Percentiles rank a stretch among this genome's conserved stretches.
These are phyloP conservation scores for Microcebus griseorufus DNA, from an alignment of 2,113 vertebrate genomes.

Conservation along the genomic window DNA sequence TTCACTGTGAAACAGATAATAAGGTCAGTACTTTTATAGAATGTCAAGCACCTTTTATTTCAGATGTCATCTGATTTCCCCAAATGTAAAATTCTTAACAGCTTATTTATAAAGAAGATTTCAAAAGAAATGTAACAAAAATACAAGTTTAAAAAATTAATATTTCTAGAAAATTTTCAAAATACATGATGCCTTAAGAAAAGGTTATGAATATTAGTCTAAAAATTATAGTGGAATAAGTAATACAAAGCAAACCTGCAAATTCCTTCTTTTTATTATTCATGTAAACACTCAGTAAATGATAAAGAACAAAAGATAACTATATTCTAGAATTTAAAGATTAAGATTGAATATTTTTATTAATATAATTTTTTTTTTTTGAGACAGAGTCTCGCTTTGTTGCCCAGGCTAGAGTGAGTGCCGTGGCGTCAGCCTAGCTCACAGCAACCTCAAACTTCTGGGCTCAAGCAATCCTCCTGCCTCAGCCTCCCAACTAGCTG, in stretches of 20 bases:
- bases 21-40: conserved; percentile 89
- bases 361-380: not conserved
- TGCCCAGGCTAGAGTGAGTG: too few species aligned
- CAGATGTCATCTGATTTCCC: conserved; percentile 3
- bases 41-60: conserved; percentile 32
- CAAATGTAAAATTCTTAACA: conserved; percentile 33
- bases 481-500: too few species aligned
- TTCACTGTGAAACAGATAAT: conserved; percentile 96
- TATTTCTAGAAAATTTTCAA: conserved; percentile 12
- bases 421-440: too few species aligned
- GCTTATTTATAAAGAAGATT: conserved; percentile 45
- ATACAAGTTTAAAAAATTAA: not conserved
- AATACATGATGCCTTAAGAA: not conserved
- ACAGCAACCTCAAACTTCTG: too few species aligned
- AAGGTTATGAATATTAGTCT: not conserved
- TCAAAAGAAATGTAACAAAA: conserved; percentile 30
- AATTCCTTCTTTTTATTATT: not conserved
- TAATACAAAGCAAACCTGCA: not conserved
- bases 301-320: not conserved
- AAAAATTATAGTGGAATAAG: not conserved
- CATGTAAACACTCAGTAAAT: not conserved
- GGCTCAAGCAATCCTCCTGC: too few species aligned
- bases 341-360: not conserved
- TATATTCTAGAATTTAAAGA: not conserved
- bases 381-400: too few species aligned